Evolutionary conservation across 2,113 vertebrate genomes (phyloP).

Genomic region (Apistogramma diplotaenia): DNA sequence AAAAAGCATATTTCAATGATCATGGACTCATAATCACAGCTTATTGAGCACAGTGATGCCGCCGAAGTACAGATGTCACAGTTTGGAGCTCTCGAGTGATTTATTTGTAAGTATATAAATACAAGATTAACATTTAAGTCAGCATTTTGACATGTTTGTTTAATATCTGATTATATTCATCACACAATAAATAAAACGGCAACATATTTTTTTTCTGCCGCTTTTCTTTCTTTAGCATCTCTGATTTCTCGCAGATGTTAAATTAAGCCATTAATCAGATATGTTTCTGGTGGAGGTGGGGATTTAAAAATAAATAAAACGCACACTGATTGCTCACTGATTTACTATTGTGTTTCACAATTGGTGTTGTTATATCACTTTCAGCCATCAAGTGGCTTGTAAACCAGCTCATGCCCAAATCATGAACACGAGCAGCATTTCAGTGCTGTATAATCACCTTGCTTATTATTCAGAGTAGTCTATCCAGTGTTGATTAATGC

Average conservation of each 20-base stretch:
- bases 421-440: constrained; percentile 32
- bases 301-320: constrained; percentile 46
- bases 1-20: neutral
- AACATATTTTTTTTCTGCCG: neutral
- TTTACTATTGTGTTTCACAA: constrained; percentile 64
- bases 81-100: neutral
- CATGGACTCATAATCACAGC: neutral
- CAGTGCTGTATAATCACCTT: constrained; percentile 59
- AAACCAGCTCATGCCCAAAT: constrained; percentile 53
- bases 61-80: neutral
- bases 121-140: neutral
- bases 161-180: neutral
- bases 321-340: constrained; percentile 60
- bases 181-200: neutral
- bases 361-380: constrained; percentile 62
- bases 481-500: constrained; percentile 64
- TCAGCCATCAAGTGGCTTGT: constrained; percentile 56
- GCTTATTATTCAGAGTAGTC: constrained; percentile 64
- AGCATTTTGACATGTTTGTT: neutral
- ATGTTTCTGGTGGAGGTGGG: constrained; percentile 19
- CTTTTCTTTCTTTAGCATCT: neutral
- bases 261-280: constrained; percentile 61
- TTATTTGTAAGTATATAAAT: neutral
- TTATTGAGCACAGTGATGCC: neutral
- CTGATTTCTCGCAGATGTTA: constrained; percentile 30